These are phyloP conservation scores for Corythoichthys intestinalis DNA, from an alignment of 2,113 vertebrate genomes.

Conservation along the genomic window DNA sequence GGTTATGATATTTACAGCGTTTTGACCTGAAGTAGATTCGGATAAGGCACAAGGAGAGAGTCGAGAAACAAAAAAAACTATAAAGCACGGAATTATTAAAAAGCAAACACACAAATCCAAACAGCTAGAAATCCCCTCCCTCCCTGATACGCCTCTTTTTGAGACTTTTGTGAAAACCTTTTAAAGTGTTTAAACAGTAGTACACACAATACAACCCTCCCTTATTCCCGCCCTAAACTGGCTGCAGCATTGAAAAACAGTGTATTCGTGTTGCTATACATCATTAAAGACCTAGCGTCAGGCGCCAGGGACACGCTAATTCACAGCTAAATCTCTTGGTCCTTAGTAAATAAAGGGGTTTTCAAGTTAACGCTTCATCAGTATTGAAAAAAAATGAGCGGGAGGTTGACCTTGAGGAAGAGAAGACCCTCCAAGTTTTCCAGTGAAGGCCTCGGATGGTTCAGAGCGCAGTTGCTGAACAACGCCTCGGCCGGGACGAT, in stretches of 20 bases:
- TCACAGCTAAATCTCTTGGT: slow-evolving; percentile 72
- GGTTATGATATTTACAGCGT: slow-evolving; percentile 76
- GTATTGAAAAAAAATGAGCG: slow-evolving; percentile 97
- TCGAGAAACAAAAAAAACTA: slow-evolving; percentile 49
- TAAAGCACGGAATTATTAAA: slow-evolving; percentile 57
- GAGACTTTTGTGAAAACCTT: slow-evolving; percentile 64
- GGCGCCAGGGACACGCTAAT: slow-evolving; percentile 37
- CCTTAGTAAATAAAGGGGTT: slow-evolving; percentile 53
- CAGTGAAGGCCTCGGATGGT: slow-evolving; percentile 83
- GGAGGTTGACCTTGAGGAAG: slow-evolving; percentile 97
- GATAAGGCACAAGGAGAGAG: slow-evolving; percentile 93
- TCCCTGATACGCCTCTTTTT: slow-evolving; percentile 73
- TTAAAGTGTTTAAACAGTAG: slow-evolving; percentile 77
- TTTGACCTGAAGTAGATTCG: slow-evolving; percentile 83
- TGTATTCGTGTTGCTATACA: slow-evolving; percentile 64
- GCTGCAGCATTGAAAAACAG: slow-evolving; percentile 64
- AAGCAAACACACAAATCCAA: slow-evolving; percentile 55
- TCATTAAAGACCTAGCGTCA: slow-evolving; percentile 19
- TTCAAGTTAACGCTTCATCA: slow-evolving; percentile 68
- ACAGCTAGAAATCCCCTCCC: slow-evolving; percentile 68
- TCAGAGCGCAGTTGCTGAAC: slow-evolving; percentile 83
- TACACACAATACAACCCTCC: slow-evolving; percentile 65
- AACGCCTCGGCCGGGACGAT: slow-evolving; percentile 88
- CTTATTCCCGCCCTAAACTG: slow-evolving; percentile 21
- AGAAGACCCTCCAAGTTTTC: slow-evolving; percentile 94